Conservation (phyloP, 2,113 vertebrate genomes). For the Hydropotes inermis region DNA sequence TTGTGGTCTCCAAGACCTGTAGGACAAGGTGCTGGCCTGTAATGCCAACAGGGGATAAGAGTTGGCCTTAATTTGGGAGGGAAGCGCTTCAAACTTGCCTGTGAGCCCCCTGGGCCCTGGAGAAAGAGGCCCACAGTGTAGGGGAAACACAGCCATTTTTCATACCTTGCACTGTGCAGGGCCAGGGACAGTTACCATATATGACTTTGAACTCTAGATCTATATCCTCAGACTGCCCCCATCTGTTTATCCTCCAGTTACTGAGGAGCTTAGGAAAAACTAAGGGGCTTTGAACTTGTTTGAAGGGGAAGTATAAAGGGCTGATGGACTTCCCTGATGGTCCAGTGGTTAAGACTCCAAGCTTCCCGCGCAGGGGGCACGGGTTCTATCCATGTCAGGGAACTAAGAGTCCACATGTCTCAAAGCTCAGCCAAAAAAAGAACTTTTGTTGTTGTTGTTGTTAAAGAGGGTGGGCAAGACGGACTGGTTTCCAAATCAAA, state of each 20-base stretch:
- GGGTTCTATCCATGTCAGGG: background rate
- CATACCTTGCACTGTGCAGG: background rate
- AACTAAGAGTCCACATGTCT: background rate
- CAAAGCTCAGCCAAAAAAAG: background rate
- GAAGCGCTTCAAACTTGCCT: background rate
- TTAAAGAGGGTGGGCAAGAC: background rate
- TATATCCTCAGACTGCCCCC: background rate
- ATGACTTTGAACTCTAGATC: conserved; percentile 40
- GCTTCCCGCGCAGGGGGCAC: background rate
- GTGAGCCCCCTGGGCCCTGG: background rate
- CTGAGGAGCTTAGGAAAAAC: background rate
- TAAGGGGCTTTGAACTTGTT: conserved; percentile 33
- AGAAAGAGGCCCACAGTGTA: background rate
- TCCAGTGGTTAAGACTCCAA: background rate
- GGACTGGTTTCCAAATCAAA: background rate
- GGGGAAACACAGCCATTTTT: background rate
- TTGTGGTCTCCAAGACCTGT: background rate
- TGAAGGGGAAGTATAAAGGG: background rate
- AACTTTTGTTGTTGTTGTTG: accelerated
- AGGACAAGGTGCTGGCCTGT: background rate
- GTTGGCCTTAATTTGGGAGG: background rate
- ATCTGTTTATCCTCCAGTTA: conserved; percentile 35
- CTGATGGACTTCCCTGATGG: background rate
- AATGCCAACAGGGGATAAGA: background rate
- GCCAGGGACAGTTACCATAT: background rate